Conservation (phyloP, 2,113 vertebrate species). For the Bubo scandiacus region DNA sequence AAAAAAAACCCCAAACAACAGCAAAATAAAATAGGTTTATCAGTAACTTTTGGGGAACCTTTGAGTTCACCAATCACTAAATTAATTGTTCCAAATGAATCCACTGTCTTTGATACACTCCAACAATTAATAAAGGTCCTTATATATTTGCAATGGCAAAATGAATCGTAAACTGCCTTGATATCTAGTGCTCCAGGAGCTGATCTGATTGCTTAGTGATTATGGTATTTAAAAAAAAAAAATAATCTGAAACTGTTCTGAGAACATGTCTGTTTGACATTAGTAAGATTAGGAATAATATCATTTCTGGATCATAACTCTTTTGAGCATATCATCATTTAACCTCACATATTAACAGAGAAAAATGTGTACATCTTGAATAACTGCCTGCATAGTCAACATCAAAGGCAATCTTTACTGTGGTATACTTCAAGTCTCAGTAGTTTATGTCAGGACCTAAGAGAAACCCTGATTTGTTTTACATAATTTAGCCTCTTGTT, state of each 20-base stretch:
- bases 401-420: neutral
- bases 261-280: neutral
- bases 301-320: neutral
- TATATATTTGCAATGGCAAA: neutral
- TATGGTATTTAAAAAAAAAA: neutral
- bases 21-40: neutral
- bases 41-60: neutral
- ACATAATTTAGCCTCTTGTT: neutral
- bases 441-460: neutral
- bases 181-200: neutral
- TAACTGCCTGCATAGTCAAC: neutral
- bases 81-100: neutral
- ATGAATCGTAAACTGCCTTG: neutral
- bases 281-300: neutral
- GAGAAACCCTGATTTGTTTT: neutral
- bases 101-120: rapidly evolving
- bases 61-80: neutral
- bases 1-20: too few species aligned
- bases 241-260: neutral
- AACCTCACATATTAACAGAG: neutral
- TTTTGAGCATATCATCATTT: neutral
- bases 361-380: neutral
- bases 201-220: neutral
- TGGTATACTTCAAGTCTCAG: neutral
- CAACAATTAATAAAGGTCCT: neutral